Base-by-base conservation (phyloP, 2,888 invertebrate genomes). In the Cantharis rufa region DNA sequence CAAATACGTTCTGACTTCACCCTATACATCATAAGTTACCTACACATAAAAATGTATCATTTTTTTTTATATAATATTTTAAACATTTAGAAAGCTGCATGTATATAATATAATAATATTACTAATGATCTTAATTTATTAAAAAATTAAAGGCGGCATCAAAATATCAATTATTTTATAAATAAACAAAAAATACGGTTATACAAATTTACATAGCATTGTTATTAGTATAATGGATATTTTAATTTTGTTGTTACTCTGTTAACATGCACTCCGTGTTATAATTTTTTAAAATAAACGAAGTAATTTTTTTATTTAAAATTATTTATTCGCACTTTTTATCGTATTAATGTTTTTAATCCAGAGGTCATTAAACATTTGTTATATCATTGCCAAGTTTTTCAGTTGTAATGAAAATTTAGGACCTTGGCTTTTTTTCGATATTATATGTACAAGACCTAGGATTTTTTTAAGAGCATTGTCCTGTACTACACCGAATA, bases 1-100 rank as follows among this genome's bases (percentile, higher is more conserved):
- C 82, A 89, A 88, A 80, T 79, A 82, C 32, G 78, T 83, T 24
- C 85, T 85, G 72, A 78, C 11, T 68, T 28, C 63, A 63, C 48
- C 48, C 9, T 48, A 48, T 48, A 7, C n/a, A n/a, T 48, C 48
- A 48, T 48, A n/a, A 48, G n/a, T 48, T 48, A 48, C 48, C 9
- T 48, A 9, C 7, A 24, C 24, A 9, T 24, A 48, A 48, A n/a
- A 28, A 28, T 28, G 27, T 28, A n/a, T 48, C n/a, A n/a, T 48
- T 48, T n/a, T 48, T 28, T 28, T 27, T 18, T 18, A 10, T 27
- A n/a, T 2, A 0, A 13, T n/a, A 48, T n/a, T 48, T 48, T 48
- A n/a, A n/a, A n/a, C n/a, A 48, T n/a, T 9, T 7, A 48, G 13
- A 48, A 1, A 48, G 48, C 48, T n/a, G 48, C 48, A 48, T 48